A percentile compares a stretch with the other conserved stretches of the same genome.
phyloP scores from a whole-genome alignment of 30 jellyfish, hydroid and myxozoan species.

The Catostylus mosaicus region DNA sequence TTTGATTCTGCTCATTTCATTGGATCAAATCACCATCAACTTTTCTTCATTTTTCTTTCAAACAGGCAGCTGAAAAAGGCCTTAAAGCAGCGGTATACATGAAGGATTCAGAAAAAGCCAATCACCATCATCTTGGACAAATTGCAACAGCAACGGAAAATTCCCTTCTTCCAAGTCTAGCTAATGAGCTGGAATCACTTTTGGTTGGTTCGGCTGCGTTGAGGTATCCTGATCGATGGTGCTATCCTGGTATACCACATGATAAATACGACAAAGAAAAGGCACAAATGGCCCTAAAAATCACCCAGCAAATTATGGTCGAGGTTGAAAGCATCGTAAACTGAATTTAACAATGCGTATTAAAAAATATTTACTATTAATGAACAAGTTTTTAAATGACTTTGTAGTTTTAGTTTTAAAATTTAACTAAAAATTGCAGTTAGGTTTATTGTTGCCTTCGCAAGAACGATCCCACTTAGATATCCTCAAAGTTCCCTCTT shows the following conservation, averaged over 20 bases:
- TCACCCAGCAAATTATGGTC: background rate
- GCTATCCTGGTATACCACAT: constrained; percentile 62
- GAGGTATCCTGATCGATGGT: constrained; percentile 70
- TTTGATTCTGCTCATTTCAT: no score
- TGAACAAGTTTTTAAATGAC: no score
- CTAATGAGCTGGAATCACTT: constrained; percentile 46
- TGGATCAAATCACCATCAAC: background rate
- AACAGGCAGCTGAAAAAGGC: constrained; percentile 77
- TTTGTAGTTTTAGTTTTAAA: no score
- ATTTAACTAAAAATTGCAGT: no score
- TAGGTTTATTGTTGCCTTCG: no score
- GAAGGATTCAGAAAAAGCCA: constrained; percentile 24
- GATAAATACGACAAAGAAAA: constrained; percentile 33
- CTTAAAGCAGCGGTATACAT: constrained; percentile 68
- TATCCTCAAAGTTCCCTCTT: no score
- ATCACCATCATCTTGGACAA: background rate
- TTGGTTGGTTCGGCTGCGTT: constrained; percentile 40
- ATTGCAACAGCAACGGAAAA: constrained; percentile 6
- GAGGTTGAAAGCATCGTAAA: constrained; percentile 8
- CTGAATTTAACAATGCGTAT: no score
- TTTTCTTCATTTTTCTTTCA: background rate
- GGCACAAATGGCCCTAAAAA: constrained; percentile 44
- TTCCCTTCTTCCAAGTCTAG: constrained; percentile 1
- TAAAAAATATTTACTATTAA: no score
- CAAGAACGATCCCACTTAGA: no score